These are phyloP conservation scores for Athene noctua DNA, from an alignment of 2,113 vertebrate genomes.

Conservation along the genomic window DNA sequence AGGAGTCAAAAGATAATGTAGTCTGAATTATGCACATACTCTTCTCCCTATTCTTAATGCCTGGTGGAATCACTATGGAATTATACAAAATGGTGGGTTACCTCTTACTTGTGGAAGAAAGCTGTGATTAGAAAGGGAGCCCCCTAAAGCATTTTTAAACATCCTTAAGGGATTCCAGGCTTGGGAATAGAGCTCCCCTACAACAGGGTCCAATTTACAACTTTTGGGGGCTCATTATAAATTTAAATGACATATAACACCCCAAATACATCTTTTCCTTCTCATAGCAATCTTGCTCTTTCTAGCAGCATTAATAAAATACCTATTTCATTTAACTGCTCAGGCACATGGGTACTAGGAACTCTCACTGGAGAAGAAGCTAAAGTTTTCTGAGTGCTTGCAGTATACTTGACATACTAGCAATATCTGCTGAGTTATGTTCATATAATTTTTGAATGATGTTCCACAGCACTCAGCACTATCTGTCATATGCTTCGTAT, in stretches of 20 bases:
- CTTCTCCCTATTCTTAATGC: background rate
- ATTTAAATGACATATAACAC: background rate
- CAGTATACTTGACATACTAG: background rate
- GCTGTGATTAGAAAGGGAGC: background rate
- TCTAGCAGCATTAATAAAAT: background rate
- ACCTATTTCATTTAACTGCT: background rate
- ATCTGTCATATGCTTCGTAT: background rate
- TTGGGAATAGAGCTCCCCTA: background rate
- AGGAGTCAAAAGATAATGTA: background rate
- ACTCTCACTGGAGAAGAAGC: background rate
- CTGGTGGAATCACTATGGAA: background rate
- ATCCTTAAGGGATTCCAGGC: background rate
- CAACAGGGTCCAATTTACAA: background rate
- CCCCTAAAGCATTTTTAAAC: background rate
- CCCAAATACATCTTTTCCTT: background rate
- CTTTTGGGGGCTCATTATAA: background rate
- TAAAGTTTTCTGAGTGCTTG: background rate
- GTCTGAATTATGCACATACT: background rate
- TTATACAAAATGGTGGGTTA: background rate
- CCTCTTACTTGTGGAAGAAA: background rate
- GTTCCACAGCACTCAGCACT: background rate
- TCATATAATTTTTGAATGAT: background rate
- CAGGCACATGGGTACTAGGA: background rate
- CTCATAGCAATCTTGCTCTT: background rate
- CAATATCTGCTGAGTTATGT: slow-evolving; percentile 14